A percentile compares a stretch with the other conserved stretches of the same genome.
These are phyloP conservation scores for Sigmodon hispidus DNA, from an alignment of 2,113 vertebrate species.

Conservation along the genomic window DNA sequence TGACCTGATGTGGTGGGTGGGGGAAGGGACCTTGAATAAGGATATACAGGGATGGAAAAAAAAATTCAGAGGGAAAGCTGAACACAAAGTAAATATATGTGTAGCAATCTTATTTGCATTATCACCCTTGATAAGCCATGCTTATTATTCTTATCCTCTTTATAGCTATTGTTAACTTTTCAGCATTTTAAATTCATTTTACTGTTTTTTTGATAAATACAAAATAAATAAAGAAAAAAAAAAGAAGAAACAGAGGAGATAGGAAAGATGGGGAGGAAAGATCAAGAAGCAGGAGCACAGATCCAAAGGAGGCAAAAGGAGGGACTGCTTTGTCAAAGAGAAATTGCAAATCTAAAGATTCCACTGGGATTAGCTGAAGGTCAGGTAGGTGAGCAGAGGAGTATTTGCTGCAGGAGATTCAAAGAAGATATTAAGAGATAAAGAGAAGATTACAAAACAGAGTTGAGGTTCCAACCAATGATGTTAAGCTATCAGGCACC, in stretches of 20 bases:
- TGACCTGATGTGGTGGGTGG: no score
- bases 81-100: no score
- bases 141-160: no score
- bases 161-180: no score
- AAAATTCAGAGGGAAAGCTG: no score
- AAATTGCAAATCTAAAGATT: not conserved
- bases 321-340: not conserved
- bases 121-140: no score
- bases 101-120: no score
- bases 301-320: not conserved
- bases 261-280: not conserved
- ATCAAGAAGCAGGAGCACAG: not conserved
- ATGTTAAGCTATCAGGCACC: not conserved
- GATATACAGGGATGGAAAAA: no score
- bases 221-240: no score
- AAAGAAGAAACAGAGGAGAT: not conserved
- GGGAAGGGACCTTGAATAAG: no score
- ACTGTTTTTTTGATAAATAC: no score
- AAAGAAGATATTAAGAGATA: not conserved
- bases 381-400: conserved; percentile 1
- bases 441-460: not conserved
- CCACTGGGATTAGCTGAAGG: not conserved
- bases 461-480: not conserved
- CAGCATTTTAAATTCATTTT: no score
- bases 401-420: not conserved